Conservation (phyloP, 2,113 vertebrate species). For the Oenanthe oenanthe region DNA sequence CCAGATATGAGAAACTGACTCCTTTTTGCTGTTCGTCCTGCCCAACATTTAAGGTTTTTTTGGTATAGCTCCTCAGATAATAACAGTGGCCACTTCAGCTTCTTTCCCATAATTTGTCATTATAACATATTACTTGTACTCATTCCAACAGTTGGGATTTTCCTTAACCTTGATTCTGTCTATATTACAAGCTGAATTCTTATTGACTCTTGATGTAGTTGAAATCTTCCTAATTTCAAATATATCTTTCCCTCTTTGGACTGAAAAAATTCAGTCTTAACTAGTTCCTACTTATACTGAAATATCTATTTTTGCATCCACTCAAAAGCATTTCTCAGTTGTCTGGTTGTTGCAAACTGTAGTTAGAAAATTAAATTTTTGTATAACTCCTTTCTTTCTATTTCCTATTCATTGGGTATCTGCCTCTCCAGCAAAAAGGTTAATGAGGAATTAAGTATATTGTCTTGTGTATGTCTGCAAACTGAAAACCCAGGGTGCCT, state of each 20-base stretch:
- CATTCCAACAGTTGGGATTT: background rate
- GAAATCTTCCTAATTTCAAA: background rate
- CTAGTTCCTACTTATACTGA: background rate
- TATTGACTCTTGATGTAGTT: background rate
- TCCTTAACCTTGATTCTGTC: background rate
- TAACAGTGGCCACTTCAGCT: background rate
- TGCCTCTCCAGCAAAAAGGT: background rate
- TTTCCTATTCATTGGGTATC: background rate
- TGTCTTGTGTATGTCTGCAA: background rate
- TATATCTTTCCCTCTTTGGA: background rate
- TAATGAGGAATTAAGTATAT: background rate
- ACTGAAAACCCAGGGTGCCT: background rate
- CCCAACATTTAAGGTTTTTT: background rate
- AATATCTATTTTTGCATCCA: background rate
- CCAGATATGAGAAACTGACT: background rate
- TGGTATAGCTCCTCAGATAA: background rate
- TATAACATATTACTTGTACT: background rate
- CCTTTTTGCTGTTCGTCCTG: background rate
- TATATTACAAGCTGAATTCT: background rate
- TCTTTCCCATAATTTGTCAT: background rate
- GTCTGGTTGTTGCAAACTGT: background rate
- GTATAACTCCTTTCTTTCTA: background rate
- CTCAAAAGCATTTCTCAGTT: background rate
- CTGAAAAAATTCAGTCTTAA: background rate
- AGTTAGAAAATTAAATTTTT: background rate